Percentiles rank a stretch among this genome's conserved stretches.
Evolutionary conservation across 1,140 invertebrate species (phyloP).

Genomic region (Maconellicoccus hirsutus): DNA sequence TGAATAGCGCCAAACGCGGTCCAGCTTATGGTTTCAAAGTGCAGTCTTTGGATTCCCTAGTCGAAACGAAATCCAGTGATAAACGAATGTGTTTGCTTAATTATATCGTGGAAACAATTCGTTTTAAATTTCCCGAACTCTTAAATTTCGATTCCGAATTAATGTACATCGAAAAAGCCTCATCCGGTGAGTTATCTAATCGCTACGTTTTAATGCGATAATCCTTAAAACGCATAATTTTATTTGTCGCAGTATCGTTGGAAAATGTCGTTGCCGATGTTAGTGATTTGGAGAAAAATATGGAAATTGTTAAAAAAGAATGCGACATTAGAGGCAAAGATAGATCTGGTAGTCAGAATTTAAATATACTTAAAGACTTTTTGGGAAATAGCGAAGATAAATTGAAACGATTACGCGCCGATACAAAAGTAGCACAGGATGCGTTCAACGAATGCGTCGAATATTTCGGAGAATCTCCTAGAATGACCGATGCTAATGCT

Average conservation of each 20-base stretch:
- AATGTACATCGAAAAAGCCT: constrained; percentile 87
- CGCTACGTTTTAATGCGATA: background rate
- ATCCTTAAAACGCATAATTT: constrained; percentile 3
- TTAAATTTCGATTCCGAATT: constrained; percentile 84
- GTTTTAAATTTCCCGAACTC: constrained; percentile 76
- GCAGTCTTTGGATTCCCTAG: constrained; percentile 84
- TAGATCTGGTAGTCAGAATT: constrained; percentile 18
- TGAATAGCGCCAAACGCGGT: constrained; percentile 91
- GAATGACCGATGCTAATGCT: constrained; percentile 78
- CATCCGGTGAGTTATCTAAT: constrained; percentile 51
- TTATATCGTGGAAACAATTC: constrained; percentile 83
- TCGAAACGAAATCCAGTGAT: constrained; percentile 90
- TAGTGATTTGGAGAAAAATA: constrained; percentile 86
- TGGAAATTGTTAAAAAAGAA: constrained; percentile 84
- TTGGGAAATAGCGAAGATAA: constrained; percentile 79
- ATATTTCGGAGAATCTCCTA: constrained; percentile 87
- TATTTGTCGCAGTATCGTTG: constrained; percentile 60
- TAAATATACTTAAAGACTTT: constrained; percentile 74
- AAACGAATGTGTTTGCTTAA: constrained; percentile 84
- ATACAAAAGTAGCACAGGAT: constrained; percentile 70
- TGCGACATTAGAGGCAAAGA: constrained; percentile 54
- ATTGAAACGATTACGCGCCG: constrained; percentile 62
- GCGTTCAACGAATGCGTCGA: constrained; percentile 85
- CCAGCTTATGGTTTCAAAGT: constrained; percentile 98
- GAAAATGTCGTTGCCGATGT: constrained; percentile 91